Evolutionary conservation across 2,113 vertebrate genomes (phyloP), one percentile per base, ranked within the genome.

Genomic region (Cardinalis cardinalis): DNA sequence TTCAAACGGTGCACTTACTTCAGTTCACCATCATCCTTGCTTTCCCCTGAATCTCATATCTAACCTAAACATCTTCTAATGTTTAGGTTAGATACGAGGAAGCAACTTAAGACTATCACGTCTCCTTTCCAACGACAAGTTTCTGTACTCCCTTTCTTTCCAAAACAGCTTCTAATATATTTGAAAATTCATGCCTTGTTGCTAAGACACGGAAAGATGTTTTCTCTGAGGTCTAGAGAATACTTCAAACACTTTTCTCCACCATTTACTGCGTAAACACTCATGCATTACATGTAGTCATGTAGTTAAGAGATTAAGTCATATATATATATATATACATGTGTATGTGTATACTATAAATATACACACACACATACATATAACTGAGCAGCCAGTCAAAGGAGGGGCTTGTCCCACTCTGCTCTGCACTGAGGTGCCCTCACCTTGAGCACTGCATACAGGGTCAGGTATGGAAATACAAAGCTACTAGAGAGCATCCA

Each of bases 391-490:
- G 28, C 9, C 2, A 4, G 40, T 9, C 0, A 4, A 59, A 49
- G 56, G 26, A 64, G 17, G 21, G 3, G 19, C 38, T 10, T 18
- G 18, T 31, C 10, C 19, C 0, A 2, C 17, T 48, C n/a, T n/a
- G 38, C 19, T 32, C 40, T n/a, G 48, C 48, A 46, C 18, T 23
- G 18, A n/a, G n/a, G n/a, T 0, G 0, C 23, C 17, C 36, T 26
- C 31, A 46, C 38, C 31, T 73, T 1, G 0, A 77, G 29, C 17
- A 17, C 19, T n/a, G 15, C 13, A 14, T 29, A 41, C 10, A 46
- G 7, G 28, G 46, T 34, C 38, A 48, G 14, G 31, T 3, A 5
- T 5, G 8, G 23, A 56, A 40, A 12, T 17, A 12, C 5, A 36
- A 77, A 12, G 66, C 20, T 58, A 26, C 13, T 7, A 20, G 12